Conservation (phyloP, 2,113 vertebrate genomes). For the Sinocyclocheilus anophthalmus region DNA sequence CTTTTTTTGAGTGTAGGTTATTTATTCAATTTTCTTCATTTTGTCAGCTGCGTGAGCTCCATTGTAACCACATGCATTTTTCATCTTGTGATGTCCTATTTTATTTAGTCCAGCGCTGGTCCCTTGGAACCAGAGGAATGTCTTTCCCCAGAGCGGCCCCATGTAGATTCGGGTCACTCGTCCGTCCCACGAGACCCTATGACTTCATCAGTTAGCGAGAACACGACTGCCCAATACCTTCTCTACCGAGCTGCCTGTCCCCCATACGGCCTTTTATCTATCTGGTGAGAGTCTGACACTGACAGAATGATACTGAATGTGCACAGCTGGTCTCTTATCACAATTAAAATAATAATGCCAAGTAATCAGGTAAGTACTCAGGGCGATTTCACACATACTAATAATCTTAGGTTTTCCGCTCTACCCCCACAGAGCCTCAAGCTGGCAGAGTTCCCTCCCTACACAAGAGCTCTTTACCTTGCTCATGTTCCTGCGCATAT, state of each 20-base stretch:
- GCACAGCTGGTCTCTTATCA: too few relatives aligned
- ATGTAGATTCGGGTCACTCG: background rate
- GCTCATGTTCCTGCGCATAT: too few relatives aligned
- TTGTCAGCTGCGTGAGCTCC: background rate
- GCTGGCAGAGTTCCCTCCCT: too few relatives aligned
- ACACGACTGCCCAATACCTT: conserved; percentile 48
- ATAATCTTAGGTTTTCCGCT: background rate
- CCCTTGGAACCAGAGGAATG: conserved; percentile 44
- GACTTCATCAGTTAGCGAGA: conserved; percentile 62
- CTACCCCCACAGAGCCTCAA: conserved; percentile 66
- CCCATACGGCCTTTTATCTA: conserved; percentile 67
- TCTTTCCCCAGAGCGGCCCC: conserved; percentile 49
- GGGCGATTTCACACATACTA: too few relatives aligned
- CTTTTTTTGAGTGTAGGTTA: too few relatives aligned
- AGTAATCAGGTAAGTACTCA: too few relatives aligned
- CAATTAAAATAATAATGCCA: too few relatives aligned
- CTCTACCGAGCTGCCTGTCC: conserved; percentile 60
- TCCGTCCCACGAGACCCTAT: conserved; percentile 42
- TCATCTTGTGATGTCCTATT: conserved; percentile 24
- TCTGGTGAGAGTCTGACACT: conserved; percentile 62
- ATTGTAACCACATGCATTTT: background rate
- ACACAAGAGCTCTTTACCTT: too few relatives aligned
- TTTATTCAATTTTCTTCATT: background rate
- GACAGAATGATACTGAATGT: background rate
- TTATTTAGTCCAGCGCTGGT: conserved; percentile 52